Evolutionary conservation across 2,888 invertebrate genomes (phyloP), one percentile per base, ranked within the genome.

Genomic region (Drosophila quinaria): DNA sequence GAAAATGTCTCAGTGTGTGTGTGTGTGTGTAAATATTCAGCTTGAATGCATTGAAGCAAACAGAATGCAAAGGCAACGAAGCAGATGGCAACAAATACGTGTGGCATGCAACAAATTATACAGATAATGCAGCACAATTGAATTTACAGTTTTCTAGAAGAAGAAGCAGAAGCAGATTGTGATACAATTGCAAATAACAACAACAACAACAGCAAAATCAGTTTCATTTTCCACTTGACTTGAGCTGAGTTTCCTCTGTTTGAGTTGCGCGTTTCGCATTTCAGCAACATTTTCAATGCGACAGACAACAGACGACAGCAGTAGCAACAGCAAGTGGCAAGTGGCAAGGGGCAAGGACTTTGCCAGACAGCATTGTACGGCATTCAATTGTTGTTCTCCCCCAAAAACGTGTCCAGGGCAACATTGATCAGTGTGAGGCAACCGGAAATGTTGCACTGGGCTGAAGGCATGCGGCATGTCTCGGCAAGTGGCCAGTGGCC

Each of bases 181-280:
- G 55, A 56, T 56, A 33, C 64, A 63, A 37, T 58, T 74, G 55
- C 69, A 68, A 74, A 64, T 63, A 60, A 19, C 49, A 49, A n/a
- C n/a, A 50, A 50, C 39, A 69, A 66, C 66, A 59, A 54, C 69
- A 78, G 73, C 73, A 81, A 78, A 71, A 79, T 69, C 66, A 46
- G 70, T 81, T 85, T 89, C 81, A 88, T 86, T 84, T 85, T 85
- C 87, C 89, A 84, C 84, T 87, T 73, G 87, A 85, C 79, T 85
- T 69, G 81, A 83, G 81, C 54, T 73, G 87, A 83, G 81, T 39
- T 72, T 49, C 42, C 56, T 52, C 60, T 73, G 76, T 69, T 74
- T 73, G 56, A 73, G 70, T 59, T 66, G 67, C 80, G 82, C 65
- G 75, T 80, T 81, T 87, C 80, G 88, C 86, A 87, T 82, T 84